Conservation (phyloP, 2,797 vertebrate genomes). For the Orestias chungarensis region DNA sequence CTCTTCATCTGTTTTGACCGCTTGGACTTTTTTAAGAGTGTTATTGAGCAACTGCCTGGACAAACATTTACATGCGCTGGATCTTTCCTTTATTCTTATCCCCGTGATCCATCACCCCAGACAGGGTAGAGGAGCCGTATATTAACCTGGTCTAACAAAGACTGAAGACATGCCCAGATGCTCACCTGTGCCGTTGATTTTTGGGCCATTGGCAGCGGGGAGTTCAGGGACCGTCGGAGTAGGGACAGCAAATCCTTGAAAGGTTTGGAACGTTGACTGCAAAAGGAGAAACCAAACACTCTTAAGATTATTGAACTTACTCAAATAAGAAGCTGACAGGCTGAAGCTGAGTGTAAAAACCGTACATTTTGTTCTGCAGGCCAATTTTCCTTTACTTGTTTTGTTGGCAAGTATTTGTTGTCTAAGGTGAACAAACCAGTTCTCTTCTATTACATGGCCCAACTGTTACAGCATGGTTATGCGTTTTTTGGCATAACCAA, state of each 20-base stretch:
- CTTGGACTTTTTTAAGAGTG: conserved; percentile 33
- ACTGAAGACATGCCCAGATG: conserved; percentile 21
- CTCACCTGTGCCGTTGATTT: conserved; percentile 75
- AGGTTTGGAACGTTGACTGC: conserved; percentile 68
- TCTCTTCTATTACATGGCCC: conserved; percentile 29
- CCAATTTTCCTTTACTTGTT: conserved; percentile 6
- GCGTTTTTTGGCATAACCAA: neutral
- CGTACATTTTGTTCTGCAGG: conserved; percentile 1
- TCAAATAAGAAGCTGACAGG: conserved; percentile 18
- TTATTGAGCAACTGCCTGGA: conserved; percentile 55
- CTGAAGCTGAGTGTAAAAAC: conserved; percentile 10
- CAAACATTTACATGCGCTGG: conserved; percentile 65
- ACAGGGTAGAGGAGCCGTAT: conserved; percentile 26
- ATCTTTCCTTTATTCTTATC: conserved; percentile 39
- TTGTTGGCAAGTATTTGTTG: conserved; percentile 13
- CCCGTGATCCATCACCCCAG: conserved; percentile 39
- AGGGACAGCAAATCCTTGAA: conserved; percentile 79
- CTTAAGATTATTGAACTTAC: conserved; percentile 26
- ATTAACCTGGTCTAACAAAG: conserved; percentile 6
- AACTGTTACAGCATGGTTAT: conserved; percentile 3
- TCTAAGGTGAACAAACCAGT: conserved; percentile 68
- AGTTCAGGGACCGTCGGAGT: conserved; percentile 81
- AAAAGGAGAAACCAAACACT: conserved; percentile 31
- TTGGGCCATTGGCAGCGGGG: conserved; percentile 53
- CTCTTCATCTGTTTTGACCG: conserved; percentile 12